Evolutionary conservation across 2,113 vertebrate species (phyloP).

Genomic region (Trogon melanurus): DNA sequence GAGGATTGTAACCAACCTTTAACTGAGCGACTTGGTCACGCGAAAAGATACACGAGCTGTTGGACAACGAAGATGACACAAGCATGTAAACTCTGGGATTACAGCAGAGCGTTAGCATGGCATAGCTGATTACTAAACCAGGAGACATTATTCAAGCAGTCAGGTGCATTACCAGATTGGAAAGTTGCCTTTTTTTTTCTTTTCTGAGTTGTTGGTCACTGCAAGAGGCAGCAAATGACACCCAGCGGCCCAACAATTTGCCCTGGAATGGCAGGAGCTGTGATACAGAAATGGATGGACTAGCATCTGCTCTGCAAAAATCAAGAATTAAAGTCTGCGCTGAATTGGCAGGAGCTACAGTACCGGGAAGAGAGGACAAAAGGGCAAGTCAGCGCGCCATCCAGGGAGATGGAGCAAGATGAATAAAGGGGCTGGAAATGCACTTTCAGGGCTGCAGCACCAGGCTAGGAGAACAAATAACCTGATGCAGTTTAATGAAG

Average conservation of each 20-base stretch:
- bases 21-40: not conserved
- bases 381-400: not conserved
- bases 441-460: not conserved
- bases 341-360: slow-evolving; percentile 12
- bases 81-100: not conserved
- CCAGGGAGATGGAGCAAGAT: not conserved
- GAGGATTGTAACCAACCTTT: not conserved
- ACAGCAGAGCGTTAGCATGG: not conserved
- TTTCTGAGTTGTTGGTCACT: slow-evolving; percentile 22
- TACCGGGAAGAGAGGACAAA: slow-evolving; percentile 10
- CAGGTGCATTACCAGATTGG: slow-evolving; percentile 39
- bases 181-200: not conserved
- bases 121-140: slow-evolving; percentile 29
- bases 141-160: slow-evolving; percentile 27
- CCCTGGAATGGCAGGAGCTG: slow-evolving; percentile 22
- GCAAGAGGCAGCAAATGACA: slow-evolving; percentile 24
- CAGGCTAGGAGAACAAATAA: slow-evolving; percentile 6
- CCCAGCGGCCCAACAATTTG: slow-evolving; percentile 34
- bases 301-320: slow-evolving; percentile 1
- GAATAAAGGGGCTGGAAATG: slow-evolving; percentile 20
- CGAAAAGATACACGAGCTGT: not conserved
- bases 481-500: not conserved
- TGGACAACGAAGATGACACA: not conserved
- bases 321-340: not conserved
- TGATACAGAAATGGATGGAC: not conserved